Conservation (phyloP, 2,113 vertebrate genomes). For the Labrus mixtus region DNA sequence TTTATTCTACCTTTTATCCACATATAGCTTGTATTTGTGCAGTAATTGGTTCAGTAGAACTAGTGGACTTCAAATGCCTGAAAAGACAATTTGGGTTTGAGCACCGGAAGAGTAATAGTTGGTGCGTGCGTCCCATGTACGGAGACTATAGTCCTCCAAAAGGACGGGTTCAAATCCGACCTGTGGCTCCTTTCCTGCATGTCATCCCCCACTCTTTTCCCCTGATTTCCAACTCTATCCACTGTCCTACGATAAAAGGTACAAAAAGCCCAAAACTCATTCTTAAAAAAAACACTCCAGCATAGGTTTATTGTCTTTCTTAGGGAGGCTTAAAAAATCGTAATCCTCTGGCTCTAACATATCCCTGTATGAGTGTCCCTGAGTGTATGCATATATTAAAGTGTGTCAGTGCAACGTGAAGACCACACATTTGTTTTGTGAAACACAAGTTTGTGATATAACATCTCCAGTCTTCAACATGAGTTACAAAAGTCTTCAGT, state of each 20-base stretch:
- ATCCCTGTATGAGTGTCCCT: not conserved
- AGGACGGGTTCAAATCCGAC: too few species aligned
- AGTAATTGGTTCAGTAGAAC: not conserved
- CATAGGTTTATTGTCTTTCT: slow-evolving; percentile 31
- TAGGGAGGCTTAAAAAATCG: slow-evolving; percentile 33
- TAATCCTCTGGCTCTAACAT: slow-evolving; percentile 34
- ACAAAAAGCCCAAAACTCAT: too few species aligned
- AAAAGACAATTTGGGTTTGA: not conserved
- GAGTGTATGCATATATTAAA: not conserved
- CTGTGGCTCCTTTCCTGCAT: too few species aligned
- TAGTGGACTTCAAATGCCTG: not conserved
- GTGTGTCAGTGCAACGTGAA: not conserved
- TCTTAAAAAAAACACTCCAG: too few species aligned
- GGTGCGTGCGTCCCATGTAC: too few species aligned
- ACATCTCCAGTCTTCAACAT: too few species aligned
- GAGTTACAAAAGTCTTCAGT: too few species aligned
- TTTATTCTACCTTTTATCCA: slow-evolving; percentile 3
- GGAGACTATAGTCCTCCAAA: too few species aligned
- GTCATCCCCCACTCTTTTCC: too few species aligned
- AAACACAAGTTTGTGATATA: not conserved
- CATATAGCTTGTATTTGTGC: not conserved
- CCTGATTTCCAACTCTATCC: too few species aligned
- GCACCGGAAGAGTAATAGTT: too few species aligned
- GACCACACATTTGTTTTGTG: not conserved
- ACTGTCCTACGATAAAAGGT: too few species aligned